Percentiles rank a stretch among this genome's conserved stretches.
phyloP scores from a whole-genome alignment of 2,113 vertebrate genomes.

The Asarcornis scutulata region DNA sequence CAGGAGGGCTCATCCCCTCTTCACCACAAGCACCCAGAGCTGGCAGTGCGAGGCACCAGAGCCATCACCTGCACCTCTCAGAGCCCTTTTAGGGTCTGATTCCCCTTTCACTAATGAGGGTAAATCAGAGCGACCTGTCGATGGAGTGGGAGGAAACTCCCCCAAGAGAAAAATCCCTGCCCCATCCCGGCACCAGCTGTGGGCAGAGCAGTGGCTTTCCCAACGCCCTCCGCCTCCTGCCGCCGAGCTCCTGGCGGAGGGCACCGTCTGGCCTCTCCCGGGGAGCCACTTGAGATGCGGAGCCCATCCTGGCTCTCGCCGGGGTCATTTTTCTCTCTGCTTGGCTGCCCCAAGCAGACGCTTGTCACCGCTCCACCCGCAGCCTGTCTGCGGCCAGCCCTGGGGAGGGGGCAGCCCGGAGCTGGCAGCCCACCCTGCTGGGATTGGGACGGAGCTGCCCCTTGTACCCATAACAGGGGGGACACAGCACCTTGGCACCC shows the following conservation, averaged over 20 bases:
- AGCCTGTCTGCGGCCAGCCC: background rate
- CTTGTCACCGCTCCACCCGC: background rate
- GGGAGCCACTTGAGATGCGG: background rate
- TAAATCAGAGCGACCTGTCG: background rate
- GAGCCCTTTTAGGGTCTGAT: background rate
- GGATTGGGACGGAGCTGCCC: background rate
- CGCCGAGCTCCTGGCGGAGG: background rate
- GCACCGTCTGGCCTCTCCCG: background rate
- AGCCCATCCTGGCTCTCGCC: background rate
- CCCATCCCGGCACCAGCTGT: accelerated
- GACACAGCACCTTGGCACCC: too few species aligned
- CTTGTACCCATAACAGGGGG: background rate
- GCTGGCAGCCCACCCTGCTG: background rate
- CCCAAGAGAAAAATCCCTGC: background rate
- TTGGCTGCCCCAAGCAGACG: background rate
- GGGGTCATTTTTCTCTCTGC: background rate
- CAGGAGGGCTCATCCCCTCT: background rate
- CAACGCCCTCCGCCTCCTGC: background rate
- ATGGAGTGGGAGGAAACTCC: background rate
- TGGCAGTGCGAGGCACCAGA: too few species aligned
- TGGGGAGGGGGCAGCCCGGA: background rate
- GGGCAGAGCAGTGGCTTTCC: background rate
- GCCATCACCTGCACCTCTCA: accelerated
- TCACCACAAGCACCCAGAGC: accelerated
- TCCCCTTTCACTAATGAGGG: accelerated